phyloP scores from a whole-genome alignment of 2,888 invertebrate genomes.

The Meta bourneti region DNA sequence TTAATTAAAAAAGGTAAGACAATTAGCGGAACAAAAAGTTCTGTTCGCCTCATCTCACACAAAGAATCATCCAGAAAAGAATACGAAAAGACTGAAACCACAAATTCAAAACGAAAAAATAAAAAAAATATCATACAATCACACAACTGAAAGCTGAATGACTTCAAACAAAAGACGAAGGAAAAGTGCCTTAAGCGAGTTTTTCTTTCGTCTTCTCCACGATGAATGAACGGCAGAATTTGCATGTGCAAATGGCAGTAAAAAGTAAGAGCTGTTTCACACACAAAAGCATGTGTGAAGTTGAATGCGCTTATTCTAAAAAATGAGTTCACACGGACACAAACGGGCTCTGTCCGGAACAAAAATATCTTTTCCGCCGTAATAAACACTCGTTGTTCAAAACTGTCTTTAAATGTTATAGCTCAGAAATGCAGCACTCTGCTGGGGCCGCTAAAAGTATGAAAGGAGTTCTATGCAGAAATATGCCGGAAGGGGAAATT shows the following conservation, averaged over 20 bases:
- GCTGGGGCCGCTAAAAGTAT: neutral
- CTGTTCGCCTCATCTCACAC: neutral
- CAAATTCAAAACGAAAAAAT: neutral
- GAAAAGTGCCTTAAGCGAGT: neutral
- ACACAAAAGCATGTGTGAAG: neutral
- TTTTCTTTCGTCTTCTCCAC: neutral
- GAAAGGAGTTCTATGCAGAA: neutral
- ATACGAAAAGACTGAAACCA: neutral
- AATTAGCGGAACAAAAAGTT: neutral
- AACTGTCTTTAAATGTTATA: slow-evolving; percentile 24
- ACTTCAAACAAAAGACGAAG: neutral
- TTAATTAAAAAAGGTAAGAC: neutral
- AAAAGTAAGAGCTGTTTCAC: neutral
- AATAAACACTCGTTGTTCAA: slow-evolving; percentile 16
- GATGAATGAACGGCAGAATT: neutral
- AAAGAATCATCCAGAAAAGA: neutral
- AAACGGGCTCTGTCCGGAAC: slow-evolving; percentile 1
- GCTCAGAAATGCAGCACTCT: slow-evolving; percentile 8
- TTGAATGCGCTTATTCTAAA: neutral
- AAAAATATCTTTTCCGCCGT: slow-evolving; percentile 1
- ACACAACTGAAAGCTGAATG: neutral
- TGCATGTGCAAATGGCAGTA: neutral
- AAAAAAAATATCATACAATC: neutral
- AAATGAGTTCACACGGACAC: neutral
- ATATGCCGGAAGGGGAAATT: neutral